Conservation (phyloP, 2,888 invertebrate species). For the Campaea margaritaria region DNA sequence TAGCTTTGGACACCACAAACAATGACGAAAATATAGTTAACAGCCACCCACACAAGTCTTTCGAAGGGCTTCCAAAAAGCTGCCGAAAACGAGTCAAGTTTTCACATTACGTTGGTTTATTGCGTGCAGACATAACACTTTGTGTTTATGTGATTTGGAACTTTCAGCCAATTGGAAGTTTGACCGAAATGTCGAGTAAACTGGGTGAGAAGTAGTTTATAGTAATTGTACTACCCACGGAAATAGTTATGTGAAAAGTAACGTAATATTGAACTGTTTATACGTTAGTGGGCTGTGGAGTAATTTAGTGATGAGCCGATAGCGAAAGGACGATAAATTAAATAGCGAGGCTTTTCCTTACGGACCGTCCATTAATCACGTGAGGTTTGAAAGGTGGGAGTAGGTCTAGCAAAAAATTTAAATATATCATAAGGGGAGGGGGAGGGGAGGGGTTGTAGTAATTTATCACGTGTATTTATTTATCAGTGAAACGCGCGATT, state of each 20-base stretch:
- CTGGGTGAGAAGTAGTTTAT: constrained; percentile 10
- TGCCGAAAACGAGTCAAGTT: constrained; percentile 27
- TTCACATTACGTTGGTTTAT: constrained; percentile 29
- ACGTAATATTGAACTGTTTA: no score
- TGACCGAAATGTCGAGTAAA: constrained; percentile 14
- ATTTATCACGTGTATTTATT: no score
- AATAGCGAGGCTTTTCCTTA: no score
- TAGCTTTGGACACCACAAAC: constrained; percentile 10
- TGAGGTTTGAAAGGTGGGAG: no score
- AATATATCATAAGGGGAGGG: no score
- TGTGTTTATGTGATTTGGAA: constrained; percentile 28
- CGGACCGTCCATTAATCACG: no score
- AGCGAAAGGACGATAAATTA: no score
- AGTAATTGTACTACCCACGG: background rate
- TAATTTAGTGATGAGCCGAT: no score
- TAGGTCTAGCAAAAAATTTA: no score
- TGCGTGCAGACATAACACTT: constrained; percentile 29
- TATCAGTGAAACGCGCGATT: no score
- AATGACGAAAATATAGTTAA: constrained; percentile 16
- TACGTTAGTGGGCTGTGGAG: background rate
- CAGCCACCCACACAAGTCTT: constrained; percentile 17
- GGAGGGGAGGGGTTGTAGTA: no score
- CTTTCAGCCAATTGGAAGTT: constrained; percentile 17
- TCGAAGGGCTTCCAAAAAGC: constrained; percentile 17
- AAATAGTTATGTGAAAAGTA: no score